Conservation (phyloP, 2,888 invertebrate genomes). For the Drosophila niveifrons region DNA sequence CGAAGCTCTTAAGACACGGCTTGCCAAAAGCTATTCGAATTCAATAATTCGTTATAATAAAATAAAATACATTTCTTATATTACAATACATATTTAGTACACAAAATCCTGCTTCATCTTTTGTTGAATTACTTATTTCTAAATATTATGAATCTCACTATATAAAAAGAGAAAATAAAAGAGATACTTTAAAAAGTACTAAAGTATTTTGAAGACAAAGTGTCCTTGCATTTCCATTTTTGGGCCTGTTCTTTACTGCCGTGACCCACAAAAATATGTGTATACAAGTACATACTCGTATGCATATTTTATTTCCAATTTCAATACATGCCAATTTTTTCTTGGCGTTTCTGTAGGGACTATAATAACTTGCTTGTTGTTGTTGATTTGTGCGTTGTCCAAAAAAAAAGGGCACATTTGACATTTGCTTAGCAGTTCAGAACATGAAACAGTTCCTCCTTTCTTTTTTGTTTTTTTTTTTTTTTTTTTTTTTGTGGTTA, state of each 20-base stretch:
- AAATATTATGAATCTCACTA: background rate
- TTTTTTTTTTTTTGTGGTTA: background rate
- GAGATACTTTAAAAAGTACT: background rate
- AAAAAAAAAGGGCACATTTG: slow-evolving; percentile 46
- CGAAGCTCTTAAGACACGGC: too few relatives aligned
- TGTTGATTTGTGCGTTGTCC: slow-evolving; percentile 24
- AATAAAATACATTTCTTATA: too few relatives aligned
- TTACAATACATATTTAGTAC: too few relatives aligned
- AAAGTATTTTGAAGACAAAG: background rate
- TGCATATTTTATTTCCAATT: slow-evolving; percentile 29
- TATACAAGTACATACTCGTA: background rate
- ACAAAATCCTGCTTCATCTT: too few relatives aligned
- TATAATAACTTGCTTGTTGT: slow-evolving; percentile 6
- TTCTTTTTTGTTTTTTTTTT: slow-evolving; percentile 3
- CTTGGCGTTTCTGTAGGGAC: background rate
- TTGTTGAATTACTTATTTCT: too few relatives aligned
- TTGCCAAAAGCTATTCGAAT: too few relatives aligned
- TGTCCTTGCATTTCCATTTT: background rate
- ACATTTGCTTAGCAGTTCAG: slow-evolving; percentile 45
- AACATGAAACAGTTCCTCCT: slow-evolving; percentile 33
- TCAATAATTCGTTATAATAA: too few relatives aligned
- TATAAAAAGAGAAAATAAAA: background rate
- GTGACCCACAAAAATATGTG: slow-evolving; percentile 31
- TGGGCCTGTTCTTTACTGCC: slow-evolving; percentile 10
- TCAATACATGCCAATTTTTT: slow-evolving; percentile 36